Conservation (phyloP, 2,113 vertebrate species). For the Falcunculus frontatus region DNA sequence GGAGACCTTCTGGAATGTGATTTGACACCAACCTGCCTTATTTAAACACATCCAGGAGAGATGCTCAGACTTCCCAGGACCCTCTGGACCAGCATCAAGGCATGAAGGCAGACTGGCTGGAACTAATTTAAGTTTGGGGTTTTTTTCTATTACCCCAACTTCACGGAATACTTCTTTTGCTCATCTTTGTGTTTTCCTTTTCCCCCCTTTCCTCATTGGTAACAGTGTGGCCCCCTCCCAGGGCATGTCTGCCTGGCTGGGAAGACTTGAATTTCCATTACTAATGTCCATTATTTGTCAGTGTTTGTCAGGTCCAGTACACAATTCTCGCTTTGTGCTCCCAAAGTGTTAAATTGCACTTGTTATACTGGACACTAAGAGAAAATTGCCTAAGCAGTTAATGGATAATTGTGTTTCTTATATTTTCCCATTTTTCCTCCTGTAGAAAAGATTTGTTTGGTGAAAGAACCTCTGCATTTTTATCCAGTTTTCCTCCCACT, state of each 20-base stretch:
- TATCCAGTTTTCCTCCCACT: neutral
- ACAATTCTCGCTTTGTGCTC: neutral
- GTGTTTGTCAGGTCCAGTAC: neutral
- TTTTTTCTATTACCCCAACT: neutral
- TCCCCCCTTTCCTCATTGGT: neutral
- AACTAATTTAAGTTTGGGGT: neutral
- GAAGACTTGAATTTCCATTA: neutral
- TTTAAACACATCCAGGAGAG: neutral
- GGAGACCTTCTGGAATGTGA: neutral
- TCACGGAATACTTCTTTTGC: neutral
- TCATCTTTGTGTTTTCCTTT: neutral
- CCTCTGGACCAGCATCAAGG: neutral
- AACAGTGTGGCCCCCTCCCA: neutral
- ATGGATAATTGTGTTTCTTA: neutral
- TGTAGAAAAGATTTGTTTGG: neutral
- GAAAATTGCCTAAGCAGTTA: neutral
- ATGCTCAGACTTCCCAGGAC: neutral
- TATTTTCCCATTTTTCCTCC: neutral
- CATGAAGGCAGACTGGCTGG: neutral
- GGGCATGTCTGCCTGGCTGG: neutral
- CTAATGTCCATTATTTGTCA: neutral
- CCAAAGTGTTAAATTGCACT: neutral
- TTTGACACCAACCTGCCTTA: neutral
- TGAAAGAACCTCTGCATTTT: neutral
- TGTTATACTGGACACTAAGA: neutral